These are phyloP conservation scores for Crocuta crocuta DNA, from an alignment of 2,113 vertebrate species.

Conservation along the genomic window DNA sequence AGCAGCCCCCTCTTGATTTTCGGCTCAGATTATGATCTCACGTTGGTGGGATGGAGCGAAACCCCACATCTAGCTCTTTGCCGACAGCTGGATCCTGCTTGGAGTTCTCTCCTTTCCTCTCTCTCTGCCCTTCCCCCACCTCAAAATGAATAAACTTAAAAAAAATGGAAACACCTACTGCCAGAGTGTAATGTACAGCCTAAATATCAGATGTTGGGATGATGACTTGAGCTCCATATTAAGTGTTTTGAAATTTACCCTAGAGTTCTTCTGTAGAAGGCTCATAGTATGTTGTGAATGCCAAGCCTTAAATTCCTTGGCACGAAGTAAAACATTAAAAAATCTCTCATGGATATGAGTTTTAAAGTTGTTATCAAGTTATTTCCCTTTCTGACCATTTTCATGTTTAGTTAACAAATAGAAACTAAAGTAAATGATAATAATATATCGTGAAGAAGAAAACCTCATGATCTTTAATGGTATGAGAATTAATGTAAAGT, in stretches of 20 bases:
- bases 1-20: too few relatives aligned
- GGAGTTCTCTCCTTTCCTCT: too few relatives aligned
- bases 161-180: slow-evolving; percentile 77
- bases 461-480: background rate
- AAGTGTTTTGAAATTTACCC: background rate
- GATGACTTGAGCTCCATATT: background rate
- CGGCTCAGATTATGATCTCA: too few relatives aligned
- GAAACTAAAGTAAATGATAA: background rate
- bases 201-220: slow-evolving; percentile 74
- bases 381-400: slow-evolving; percentile 46
- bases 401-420: slow-evolving; percentile 70
- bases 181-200: slow-evolving; percentile 74
- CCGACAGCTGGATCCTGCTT: too few relatives aligned
- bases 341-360: background rate
- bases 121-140: too few relatives aligned
- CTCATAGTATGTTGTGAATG: background rate
- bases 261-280: background rate
- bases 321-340: background rate
- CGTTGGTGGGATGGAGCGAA: too few relatives aligned
- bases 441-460: background rate
- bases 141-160: background rate
- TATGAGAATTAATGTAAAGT: background rate
- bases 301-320: background rate
- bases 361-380: slow-evolving; percentile 15
- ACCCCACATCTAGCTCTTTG: too few relatives aligned